Evolutionary conservation across 1,140 invertebrate genomes (phyloP).

Genomic region (Marisa cornuarietis): DNA sequence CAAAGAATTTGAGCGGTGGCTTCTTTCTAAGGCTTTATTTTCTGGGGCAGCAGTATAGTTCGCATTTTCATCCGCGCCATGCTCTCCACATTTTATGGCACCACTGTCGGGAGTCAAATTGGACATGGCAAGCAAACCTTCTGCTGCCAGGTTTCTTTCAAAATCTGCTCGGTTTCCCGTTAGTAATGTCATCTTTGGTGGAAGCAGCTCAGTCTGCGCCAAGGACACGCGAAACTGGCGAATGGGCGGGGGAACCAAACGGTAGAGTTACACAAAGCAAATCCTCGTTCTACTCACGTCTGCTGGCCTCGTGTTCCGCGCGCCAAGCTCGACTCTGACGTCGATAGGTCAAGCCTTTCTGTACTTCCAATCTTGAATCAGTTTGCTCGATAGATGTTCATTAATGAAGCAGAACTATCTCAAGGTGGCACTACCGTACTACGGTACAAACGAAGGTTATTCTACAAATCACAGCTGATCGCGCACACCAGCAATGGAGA

Average conservation of each 20-base stretch:
- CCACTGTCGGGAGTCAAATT: slow-evolving; percentile 28
- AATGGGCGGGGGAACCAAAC: slow-evolving; percentile 19
- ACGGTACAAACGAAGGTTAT: too few species aligned
- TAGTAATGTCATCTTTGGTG: slow-evolving; percentile 36
- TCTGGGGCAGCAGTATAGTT: slow-evolving; percentile 36
- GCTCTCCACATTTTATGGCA: slow-evolving; percentile 10
- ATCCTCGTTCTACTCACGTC: too few species aligned
- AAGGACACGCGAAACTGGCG: not conserved
- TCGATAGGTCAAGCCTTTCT: too few species aligned
- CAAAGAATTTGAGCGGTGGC: slow-evolving; percentile 54
- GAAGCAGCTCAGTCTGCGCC: not conserved
- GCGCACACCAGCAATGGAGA: slow-evolving; percentile 6
- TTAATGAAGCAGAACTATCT: too few species aligned
- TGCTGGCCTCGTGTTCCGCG: too few species aligned
- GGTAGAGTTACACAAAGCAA: slow-evolving; percentile 17
- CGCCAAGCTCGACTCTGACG: too few species aligned
- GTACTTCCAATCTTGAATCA: too few species aligned
- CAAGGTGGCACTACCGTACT: too few species aligned
- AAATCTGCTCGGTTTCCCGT: slow-evolving; percentile 49
- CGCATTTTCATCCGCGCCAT: slow-evolving; percentile 17
- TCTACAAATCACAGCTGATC: slow-evolving; percentile 16
- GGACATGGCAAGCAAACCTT: slow-evolving; percentile 73
- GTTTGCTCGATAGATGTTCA: too few species aligned
- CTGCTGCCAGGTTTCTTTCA: slow-evolving; percentile 72
- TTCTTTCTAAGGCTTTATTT: slow-evolving; percentile 27